Percentiles rank a stretch among this genome's conserved stretches.
These are phyloP conservation scores for Hemiprocne comata DNA, from an alignment of 2,113 vertebrate genomes.

Conservation along the genomic window DNA sequence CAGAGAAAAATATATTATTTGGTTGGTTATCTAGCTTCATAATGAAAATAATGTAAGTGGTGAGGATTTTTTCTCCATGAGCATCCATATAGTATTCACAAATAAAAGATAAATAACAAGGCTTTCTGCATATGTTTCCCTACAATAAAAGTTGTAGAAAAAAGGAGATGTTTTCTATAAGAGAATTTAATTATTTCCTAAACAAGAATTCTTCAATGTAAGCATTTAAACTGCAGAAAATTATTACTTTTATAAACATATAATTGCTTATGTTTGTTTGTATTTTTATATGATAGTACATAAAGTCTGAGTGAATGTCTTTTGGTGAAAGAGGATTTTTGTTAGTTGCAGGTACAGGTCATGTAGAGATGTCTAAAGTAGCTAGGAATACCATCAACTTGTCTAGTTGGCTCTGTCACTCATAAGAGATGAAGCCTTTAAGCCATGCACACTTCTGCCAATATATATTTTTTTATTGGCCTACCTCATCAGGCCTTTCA, in stretches of 20 bases:
- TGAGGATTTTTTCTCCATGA: neutral
- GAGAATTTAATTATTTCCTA: neutral
- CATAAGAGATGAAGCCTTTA: neutral
- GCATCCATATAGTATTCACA: neutral
- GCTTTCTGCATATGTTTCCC: neutral
- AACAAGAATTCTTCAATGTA: neutral
- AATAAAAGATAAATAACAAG: neutral
- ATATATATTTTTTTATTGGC: neutral
- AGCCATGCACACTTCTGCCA: neutral
- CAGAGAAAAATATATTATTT: constrained; percentile 61
- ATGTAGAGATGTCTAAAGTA: neutral
- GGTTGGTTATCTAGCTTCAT: constrained; percentile 26
- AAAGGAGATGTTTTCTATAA: neutral
- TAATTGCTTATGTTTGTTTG: neutral
- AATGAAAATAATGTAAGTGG: constrained; percentile 30
- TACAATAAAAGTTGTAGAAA: neutral
- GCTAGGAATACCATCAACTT: neutral
- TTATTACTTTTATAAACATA: neutral
- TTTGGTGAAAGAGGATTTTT: neutral
- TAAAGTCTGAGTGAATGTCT: neutral
- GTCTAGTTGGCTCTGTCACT: neutral
- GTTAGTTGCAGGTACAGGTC: neutral
- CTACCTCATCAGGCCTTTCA: neutral
- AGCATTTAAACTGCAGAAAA: neutral
- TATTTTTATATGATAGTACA: neutral